Percentiles rank a stretch among this genome's conserved stretches.
Evolutionary conservation across 1,140 invertebrate species (phyloP).

Genomic region (Sinonovacula constricta): DNA sequence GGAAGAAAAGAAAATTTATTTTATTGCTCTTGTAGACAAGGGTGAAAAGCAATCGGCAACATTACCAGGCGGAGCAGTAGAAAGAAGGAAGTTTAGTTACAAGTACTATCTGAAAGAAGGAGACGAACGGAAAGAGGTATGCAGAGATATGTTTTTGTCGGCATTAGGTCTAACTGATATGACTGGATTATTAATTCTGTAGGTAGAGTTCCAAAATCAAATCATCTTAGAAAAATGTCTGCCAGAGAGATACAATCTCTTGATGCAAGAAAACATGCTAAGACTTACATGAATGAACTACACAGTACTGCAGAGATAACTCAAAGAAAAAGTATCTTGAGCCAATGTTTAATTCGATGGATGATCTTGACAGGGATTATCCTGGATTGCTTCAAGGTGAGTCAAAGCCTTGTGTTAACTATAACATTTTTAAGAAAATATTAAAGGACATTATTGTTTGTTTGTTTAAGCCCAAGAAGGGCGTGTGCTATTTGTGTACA

Average conservation of each 20-base stretch:
- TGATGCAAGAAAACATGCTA: no score
- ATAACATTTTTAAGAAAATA: slow-evolving; percentile 8
- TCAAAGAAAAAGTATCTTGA: slow-evolving; percentile 21
- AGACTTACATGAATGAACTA: no score
- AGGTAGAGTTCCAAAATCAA: slow-evolving; percentile 3
- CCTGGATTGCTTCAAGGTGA: neutral
- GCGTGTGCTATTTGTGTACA: slow-evolving; percentile 12
- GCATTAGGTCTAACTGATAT: slow-evolving; percentile 20
- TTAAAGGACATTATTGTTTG: slow-evolving; percentile 16
- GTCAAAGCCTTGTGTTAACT: neutral
- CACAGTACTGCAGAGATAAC: slow-evolving; percentile 9
- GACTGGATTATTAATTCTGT: slow-evolving; percentile 7
- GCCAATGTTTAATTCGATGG: slow-evolving; percentile 17
- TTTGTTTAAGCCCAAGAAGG: slow-evolving; percentile 23
- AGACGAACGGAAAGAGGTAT: neutral
- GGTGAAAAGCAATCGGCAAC: neutral
- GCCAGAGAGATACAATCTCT: no score
- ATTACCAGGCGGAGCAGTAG: neutral
- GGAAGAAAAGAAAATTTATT: slow-evolving; percentile 15
- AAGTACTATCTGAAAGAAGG: slow-evolving; percentile 5
- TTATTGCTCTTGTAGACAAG: neutral
- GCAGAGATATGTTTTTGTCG: slow-evolving; percentile 8
- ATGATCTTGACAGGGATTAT: slow-evolving; percentile 14
- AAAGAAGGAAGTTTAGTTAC: slow-evolving; percentile 30
- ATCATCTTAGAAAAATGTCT: no score